These are phyloP conservation scores for Trachurus trachurus DNA, from an alignment of 2,797 vertebrate species.

Conservation along the genomic window DNA sequence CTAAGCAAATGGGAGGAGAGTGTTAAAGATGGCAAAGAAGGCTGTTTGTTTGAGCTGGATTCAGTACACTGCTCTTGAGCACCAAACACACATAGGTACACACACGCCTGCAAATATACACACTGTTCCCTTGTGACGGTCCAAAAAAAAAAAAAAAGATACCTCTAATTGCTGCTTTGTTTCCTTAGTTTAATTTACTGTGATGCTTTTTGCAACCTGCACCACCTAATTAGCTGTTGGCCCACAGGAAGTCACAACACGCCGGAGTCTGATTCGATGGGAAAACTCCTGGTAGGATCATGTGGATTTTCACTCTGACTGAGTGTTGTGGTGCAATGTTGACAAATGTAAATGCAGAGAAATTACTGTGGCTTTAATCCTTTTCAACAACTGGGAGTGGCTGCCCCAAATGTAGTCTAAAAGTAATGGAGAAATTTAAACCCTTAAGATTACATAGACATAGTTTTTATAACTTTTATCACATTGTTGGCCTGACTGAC, in stretches of 20 bases:
- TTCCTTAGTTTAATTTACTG: conserved; percentile 58
- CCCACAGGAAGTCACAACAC: conserved; percentile 39
- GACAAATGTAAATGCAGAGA: conserved; percentile 38
- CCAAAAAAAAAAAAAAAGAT: not conserved
- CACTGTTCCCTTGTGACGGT: conserved; percentile 59
- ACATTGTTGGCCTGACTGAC: not conserved
- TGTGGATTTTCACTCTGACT: conserved; percentile 33
- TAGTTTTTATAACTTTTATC: not conserved
- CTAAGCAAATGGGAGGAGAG: conserved; percentile 80
- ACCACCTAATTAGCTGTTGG: conserved; percentile 14
- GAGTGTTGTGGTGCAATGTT: conserved; percentile 31
- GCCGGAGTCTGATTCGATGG: conserved; percentile 50
- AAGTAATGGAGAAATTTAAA: not conserved
- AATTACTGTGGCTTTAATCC: conserved; percentile 18
- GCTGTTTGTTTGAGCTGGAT: conserved; percentile 79
- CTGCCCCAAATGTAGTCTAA: not conserved
- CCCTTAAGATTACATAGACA: not conserved
- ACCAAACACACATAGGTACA: conserved; percentile 50
- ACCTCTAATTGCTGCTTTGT: conserved; percentile 79
- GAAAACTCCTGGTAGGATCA: conserved; percentile 62
- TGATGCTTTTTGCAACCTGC: conserved; percentile 19
- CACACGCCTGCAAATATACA: conserved; percentile 51
- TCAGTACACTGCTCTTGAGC: conserved; percentile 55
- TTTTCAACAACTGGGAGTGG: conserved; percentile 2
- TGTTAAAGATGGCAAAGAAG: conserved; percentile 82